Evolutionary conservation across 2,113 vertebrate species (phyloP), one percentile per base, ranked within the genome.

Genomic region (Elephas maximus): DNA sequence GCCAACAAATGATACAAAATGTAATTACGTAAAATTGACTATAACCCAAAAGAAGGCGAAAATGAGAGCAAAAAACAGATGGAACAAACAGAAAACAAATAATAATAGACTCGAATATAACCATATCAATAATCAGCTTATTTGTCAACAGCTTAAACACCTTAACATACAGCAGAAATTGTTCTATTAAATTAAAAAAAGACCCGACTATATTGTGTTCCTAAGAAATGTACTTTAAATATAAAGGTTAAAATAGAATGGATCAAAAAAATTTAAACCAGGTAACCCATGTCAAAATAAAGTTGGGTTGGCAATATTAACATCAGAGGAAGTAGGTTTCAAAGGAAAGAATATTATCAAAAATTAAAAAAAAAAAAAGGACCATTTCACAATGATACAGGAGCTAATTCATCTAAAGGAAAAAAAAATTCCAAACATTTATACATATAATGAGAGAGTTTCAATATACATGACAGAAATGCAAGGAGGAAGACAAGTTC

Each of bases 111-210:
- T 73, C 41, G 77, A 78, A 65, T 12, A 24, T 71, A 89, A 67
- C 45, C 44, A 26, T 60, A 65, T 48, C 48, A 90, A 73, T 76
- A 92, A 76, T 81, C 28, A 82, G 81, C 90, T 86, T 86, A 69
- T 81, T 57, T 87, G 83, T 84, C 17, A 78, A 80, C 5, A 86
- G 37, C 23, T 33, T 33, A 57, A 24, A 83, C 2, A 88, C 2
- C 17, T 23, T 26, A 88, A 15, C 53, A 82, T 44, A 44, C 71
- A 14, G 63, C 6, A 21, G 6, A 79, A 9, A 45, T 48, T 23
- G 37, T 4, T 62, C 8, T 48, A 53, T 5, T 62, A 8, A 84
- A 83, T 77, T 63, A 86, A 77, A 92, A 79, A 85, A 74, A 60
- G 8, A 73, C 7, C 5, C 28, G 57, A 14, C 8, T 87, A 45